Evolutionary conservation across 2,888 invertebrate species (phyloP), one percentile per base, ranked within the genome.

Genomic region (Chalcis sispes): DNA sequence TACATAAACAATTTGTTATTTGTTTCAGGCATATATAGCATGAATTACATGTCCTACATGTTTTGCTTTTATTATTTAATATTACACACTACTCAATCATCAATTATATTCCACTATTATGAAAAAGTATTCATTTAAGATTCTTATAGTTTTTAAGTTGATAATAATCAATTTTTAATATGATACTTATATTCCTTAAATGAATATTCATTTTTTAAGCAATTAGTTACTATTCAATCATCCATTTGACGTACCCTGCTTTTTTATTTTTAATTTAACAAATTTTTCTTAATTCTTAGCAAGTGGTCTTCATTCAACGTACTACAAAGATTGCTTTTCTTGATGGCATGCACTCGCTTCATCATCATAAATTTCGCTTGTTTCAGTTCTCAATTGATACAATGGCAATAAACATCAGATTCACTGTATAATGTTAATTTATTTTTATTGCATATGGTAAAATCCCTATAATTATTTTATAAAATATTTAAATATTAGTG

Each of bases 21-120:
- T 75, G 61, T 77, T 71, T 25, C 72, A 74, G 58, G 59, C 59
- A 50, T 65, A 62, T 77, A 58, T 79, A 76, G 85, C 83, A 85
- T 85, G 83, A 73, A 70, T 77, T 79, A 75, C 52, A 58, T 46
- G 46, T 25, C 13, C 20, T 42, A 40, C 25, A 65, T 23, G 15
- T 50, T 40, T 36, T 40, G 69, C 59, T 58, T 64, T 64, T 74
- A 59, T 67, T 59, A 40, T 54, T 23, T 5, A 50, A 50, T 66
- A 27, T 29, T 10, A 32, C 25, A 23, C 13, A 18, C 36, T 58
- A 52, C 32, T 72, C 20, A 29, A n/a, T 50, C 20, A 27, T 29
- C 18, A 50, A 42, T 48, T 64, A 25, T 20, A 18, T 40, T 10
- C 36, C 18, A 4, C 18, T 36, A 56, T 29, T 50, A 2, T 13